Base-by-base conservation (phyloP, 2,113 vertebrate species). In the Paralichthys olivaceus region DNA sequence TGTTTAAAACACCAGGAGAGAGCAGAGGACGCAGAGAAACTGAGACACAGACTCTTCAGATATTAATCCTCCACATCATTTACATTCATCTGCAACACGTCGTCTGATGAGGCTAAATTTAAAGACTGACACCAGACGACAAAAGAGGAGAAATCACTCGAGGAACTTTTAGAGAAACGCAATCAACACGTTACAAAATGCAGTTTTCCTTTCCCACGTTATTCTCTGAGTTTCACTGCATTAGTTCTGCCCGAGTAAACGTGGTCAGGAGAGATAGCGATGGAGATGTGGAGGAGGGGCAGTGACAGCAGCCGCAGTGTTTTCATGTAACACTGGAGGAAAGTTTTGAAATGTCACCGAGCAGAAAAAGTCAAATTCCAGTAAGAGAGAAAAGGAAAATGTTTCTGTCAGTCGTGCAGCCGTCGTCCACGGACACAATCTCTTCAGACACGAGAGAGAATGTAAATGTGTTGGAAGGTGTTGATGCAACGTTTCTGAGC, bases 1-100 rank as follows among this genome's bases (percentile, higher is more conserved):
- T 40, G 34, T n/a, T n/a, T n/a, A 28, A 51, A 19, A 51, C 55
- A 68, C 72, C 19, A 71, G 51, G 49, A 79, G 40, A 43, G 56
- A 54, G 8, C 15, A 6, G 14, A 37, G 37, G 37, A 37, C 37
- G 2, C 37, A 34, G 7, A 9, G 7, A 34, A 34, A 7, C 32
- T 4, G 3, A 2, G 28, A 28, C 28, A 32, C 32, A 32, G 32
- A 32, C 7, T 12, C 34, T 13, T 13, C 11, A 55, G 51, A 56
- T 56, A 15, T 56, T 4, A 56, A 28, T 51, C 20, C 2, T 20
- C 19, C 12, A 20, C 5, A 51, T 51, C 54, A 26, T 23, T 23
- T 0, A 19, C 7, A 20, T 9, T 51, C 17, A 9, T 45, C 14
- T 45, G 43, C 37, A 2, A 37, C 37, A 37, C 11, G 37, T 37